Percentiles rank a stretch among this genome's conserved stretches.
These are phyloP conservation scores for Phengaris arion DNA, from an alignment of 2,888 invertebrate genomes.

Conservation along the genomic window DNA sequence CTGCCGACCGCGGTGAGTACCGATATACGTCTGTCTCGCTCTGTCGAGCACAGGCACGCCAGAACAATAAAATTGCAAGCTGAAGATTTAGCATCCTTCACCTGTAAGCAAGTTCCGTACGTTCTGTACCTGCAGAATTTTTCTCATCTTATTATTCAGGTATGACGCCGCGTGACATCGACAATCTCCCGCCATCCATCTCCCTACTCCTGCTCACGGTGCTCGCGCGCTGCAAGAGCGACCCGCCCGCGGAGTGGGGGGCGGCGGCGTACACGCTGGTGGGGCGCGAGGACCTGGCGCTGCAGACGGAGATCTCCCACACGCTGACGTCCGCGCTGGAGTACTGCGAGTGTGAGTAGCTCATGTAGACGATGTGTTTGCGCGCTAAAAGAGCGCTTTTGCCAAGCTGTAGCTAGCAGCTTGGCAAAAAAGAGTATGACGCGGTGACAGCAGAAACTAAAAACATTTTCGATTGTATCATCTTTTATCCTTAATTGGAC, in stretches of 20 bases:
- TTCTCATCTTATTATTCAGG: constrained; percentile 55
- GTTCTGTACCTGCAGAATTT: no score
- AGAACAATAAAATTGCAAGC: no score
- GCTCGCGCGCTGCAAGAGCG: constrained; percentile 82
- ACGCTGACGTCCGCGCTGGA: constrained; percentile 50
- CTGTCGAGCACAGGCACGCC: not conserved
- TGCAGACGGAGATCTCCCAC: constrained; percentile 64
- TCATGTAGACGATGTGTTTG: no score
- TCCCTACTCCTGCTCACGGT: constrained; percentile 81
- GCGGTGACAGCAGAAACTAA: no score
- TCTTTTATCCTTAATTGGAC: no score
- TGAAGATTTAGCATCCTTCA: no score
- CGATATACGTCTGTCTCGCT: not conserved
- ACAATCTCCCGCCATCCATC: constrained; percentile 83
- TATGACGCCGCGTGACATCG: constrained; percentile 84
- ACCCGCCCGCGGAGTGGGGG: constrained; percentile 87
- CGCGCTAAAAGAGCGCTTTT: no score
- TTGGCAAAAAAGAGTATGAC: no score
- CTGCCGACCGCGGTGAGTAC: constrained; percentile 19
- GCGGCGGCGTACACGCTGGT: constrained; percentile 84
- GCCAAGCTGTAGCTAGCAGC: no score
- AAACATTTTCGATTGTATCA: no score
- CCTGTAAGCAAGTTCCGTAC: no score
- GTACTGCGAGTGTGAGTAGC: constrained; percentile 60
- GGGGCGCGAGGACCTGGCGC: constrained; percentile 85